Evolutionary conservation across 1,140 invertebrate species (phyloP).

Genomic region (Drepana arcuata): DNA sequence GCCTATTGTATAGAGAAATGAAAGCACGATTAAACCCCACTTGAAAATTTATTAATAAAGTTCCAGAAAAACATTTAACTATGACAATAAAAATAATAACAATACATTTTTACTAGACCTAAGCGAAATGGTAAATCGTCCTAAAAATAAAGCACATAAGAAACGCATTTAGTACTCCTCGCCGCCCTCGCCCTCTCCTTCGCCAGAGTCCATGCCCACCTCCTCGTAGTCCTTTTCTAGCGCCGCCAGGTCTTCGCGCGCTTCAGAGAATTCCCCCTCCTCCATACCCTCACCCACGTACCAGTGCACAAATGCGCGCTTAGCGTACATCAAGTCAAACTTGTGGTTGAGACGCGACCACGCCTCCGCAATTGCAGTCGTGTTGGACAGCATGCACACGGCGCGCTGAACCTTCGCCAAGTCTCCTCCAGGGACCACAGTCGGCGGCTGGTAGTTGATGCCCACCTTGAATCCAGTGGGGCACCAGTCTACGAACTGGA

Average conservation of each 20-base stretch:
- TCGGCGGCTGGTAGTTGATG: constrained; percentile 85
- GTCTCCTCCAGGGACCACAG: constrained; percentile 88
- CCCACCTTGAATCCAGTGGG: constrained; percentile 88
- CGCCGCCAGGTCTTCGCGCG: constrained; percentile 88
- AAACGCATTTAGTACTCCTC: constrained; percentile 85
- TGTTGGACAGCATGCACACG: constrained; percentile 91
- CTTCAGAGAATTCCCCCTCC: constrained; percentile 89
- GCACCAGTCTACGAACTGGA: constrained; percentile 94
- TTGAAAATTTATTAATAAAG: constrained; percentile 3
- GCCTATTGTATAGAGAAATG: no score
- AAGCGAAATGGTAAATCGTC: constrained; percentile 14
- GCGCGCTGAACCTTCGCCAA: constrained; percentile 84
- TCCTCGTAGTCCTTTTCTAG: constrained; percentile 90
- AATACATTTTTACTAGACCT: constrained; percentile 19
- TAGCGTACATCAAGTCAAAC: constrained; percentile 79
- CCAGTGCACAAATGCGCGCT: constrained; percentile 84
- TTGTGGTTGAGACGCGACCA: constrained; percentile 87
- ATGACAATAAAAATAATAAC: constrained; percentile 1
- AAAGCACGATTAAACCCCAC: no score
- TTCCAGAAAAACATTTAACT: not conserved
- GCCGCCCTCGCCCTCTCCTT: constrained; percentile 80
- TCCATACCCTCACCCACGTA: constrained; percentile 91
- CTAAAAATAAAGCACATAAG: constrained; percentile 26
- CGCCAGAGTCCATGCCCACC: constrained; percentile 82
- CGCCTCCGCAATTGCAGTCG: constrained; percentile 86